Evolutionary conservation across 2,113 vertebrate species (phyloP).

Genomic region (Varanus salvator): DNA sequence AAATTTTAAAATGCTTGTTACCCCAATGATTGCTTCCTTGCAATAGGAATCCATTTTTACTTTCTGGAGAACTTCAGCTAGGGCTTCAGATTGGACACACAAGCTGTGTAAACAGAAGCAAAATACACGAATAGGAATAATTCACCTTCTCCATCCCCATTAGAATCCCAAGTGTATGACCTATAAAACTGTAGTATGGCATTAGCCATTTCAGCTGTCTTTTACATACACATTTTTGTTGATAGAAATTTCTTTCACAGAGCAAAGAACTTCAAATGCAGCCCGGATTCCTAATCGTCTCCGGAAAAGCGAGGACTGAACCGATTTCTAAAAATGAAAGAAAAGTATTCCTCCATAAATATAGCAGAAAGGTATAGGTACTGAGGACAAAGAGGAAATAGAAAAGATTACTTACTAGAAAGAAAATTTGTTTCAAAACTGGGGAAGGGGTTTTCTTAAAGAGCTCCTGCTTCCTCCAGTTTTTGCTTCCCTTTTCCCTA

Average conservation of each 20-base stretch:
- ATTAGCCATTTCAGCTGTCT: neutral
- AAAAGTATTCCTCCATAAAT: neutral
- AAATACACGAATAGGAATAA: neutral
- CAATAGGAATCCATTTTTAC: constrained; percentile 84
- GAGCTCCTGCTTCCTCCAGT: no score
- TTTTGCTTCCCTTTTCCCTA: no score
- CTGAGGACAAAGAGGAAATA: neutral
- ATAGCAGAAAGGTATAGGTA: constrained; percentile 28
- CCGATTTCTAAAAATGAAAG: constrained; percentile 84
- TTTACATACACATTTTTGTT: constrained; percentile 64
- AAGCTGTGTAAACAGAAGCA: constrained; percentile 70
- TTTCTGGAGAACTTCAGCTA: constrained; percentile 82
- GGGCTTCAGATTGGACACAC: constrained; percentile 66
- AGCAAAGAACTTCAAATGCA: constrained; percentile 90
- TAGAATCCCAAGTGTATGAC: neutral
- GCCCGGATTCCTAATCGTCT: constrained; percentile 90
- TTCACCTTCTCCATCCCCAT: neutral
- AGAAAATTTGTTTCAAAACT: neutral
- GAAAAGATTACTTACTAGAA: neutral
- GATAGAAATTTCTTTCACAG: constrained; percentile 23
- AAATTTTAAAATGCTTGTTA: constrained; percentile 61
- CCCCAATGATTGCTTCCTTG: constrained; percentile 81
- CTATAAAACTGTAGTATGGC: neutral
- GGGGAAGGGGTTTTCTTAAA: no score
- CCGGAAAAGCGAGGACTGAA: constrained; percentile 92